Percentiles rank a stretch among this genome's conserved stretches.
phyloP scores from a whole-genome alignment of 2,113 vertebrate genomes.

The Zosterops borbonicus region DNA sequence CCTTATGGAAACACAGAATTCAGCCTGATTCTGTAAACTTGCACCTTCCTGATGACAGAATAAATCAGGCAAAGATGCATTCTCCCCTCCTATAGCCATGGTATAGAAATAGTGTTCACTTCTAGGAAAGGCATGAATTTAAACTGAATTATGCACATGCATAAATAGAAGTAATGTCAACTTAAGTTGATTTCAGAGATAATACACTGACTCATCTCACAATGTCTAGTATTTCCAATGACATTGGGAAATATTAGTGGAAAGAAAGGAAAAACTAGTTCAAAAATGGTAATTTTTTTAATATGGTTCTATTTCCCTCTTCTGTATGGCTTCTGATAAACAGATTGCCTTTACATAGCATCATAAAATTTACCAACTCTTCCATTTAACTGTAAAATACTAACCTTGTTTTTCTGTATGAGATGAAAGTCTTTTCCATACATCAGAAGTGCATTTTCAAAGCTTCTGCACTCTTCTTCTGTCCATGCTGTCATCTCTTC shows the following conservation, averaged over 20 bases:
- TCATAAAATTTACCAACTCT: neutral
- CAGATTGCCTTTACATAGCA: neutral
- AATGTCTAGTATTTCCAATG: neutral
- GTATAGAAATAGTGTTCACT: neutral
- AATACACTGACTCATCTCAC: neutral
- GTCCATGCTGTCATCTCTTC: conserved; percentile 92
- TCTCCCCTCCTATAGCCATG: neutral
- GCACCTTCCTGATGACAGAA: neutral
- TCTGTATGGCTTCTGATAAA: neutral
- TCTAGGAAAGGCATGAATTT: neutral
- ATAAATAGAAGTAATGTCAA: neutral
- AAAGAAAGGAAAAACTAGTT: neutral
- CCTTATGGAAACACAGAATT: neutral
- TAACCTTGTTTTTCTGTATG: conserved; percentile 98
- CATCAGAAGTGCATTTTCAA: conserved; percentile 94
- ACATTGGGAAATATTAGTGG: neutral
- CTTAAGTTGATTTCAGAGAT: neutral
- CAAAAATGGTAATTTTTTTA: neutral
- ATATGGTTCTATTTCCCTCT: neutral
- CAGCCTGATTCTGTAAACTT: neutral
- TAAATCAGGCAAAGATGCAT: neutral
- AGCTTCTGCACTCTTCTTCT: conserved; percentile 97
- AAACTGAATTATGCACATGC: neutral
- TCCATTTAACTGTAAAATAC: neutral
- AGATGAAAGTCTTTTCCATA: conserved; percentile 98